These are phyloP conservation scores for Pristionchus mayeri DNA, from an alignment of 2,888 invertebrate species.

Conservation along the genomic window DNA sequence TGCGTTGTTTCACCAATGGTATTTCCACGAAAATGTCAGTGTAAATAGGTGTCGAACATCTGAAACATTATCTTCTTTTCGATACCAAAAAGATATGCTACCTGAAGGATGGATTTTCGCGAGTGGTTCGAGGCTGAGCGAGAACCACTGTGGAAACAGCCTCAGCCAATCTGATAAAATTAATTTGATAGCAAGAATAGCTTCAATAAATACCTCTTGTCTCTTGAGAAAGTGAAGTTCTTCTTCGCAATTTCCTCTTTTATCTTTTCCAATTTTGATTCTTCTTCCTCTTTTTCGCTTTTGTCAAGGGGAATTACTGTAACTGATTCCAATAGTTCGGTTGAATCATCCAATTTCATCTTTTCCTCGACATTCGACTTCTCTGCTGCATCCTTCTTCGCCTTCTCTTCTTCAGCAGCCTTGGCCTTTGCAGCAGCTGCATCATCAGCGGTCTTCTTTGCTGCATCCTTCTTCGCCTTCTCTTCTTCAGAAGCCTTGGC, in stretches of 20 bases:
- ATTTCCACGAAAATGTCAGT: background rate
- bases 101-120: slow-evolving; percentile 1
- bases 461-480: background rate
- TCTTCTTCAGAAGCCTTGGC: too few relatives aligned
- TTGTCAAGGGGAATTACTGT: background rate
- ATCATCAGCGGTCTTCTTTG: slow-evolving; percentile 4
- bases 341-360: too few relatives aligned
- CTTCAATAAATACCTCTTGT: slow-evolving; percentile 39
- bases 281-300: background rate
- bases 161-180: background rate
- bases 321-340: background rate
- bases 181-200: background rate
- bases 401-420: background rate
- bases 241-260: slow-evolving; percentile 47
- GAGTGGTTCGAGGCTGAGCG: background rate
- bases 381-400: background rate
- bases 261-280: background rate
- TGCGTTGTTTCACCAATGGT: slow-evolving; percentile 23
- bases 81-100: background rate
- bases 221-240: slow-evolving; percentile 9
- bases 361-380: background rate
- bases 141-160: background rate
- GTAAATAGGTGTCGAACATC: background rate
- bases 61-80: background rate
- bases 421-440: too few relatives aligned